Evolutionary conservation across 2,797 vertebrate species (phyloP).

Genomic region (Poeciliopsis presidionis): DNA sequence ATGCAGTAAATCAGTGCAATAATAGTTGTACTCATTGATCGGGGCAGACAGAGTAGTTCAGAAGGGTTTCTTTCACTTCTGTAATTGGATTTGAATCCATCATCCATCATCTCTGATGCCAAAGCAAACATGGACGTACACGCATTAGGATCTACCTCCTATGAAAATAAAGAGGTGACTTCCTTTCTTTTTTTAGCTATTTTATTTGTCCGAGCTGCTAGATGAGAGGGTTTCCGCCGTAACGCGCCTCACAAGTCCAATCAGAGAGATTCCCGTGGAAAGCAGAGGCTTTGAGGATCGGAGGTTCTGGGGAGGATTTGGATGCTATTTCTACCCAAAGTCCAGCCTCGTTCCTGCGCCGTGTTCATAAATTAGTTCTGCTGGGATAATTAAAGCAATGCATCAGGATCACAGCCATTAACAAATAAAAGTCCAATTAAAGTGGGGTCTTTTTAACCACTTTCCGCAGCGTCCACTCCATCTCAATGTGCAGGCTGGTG

Average conservation of each 20-base stretch:
- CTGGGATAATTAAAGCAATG: slow-evolving; percentile 74
- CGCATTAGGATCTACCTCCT: slow-evolving; percentile 43
- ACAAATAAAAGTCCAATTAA: slow-evolving; percentile 78
- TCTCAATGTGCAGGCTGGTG: slow-evolving; percentile 69
- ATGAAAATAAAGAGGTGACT: slow-evolving; percentile 37
- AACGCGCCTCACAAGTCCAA: slow-evolving; percentile 46
- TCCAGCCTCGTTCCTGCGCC: slow-evolving; percentile 39
- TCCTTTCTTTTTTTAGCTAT: slow-evolving; percentile 22
- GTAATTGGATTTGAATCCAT: slow-evolving; percentile 49
- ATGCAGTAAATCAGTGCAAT: slow-evolving; percentile 62
- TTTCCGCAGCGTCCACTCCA: slow-evolving; percentile 64
- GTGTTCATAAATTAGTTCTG: slow-evolving; percentile 66
- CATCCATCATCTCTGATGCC: slow-evolving; percentile 28
- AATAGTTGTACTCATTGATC: slow-evolving; percentile 49
- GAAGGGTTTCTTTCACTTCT: slow-evolving; percentile 29
- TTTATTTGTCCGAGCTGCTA: slow-evolving; percentile 55
- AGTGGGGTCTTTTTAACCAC: slow-evolving; percentile 67
- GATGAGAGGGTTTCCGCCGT: slow-evolving; percentile 45
- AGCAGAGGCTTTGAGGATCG: slow-evolving; percentile 38
- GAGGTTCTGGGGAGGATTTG: slow-evolving; percentile 25
- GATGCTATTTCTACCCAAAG: slow-evolving; percentile 43
- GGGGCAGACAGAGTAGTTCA: slow-evolving; percentile 51
- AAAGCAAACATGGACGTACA: slow-evolving; percentile 49
- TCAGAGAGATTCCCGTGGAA: slow-evolving; percentile 52
- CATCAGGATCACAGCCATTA: slow-evolving; percentile 73